These are phyloP conservation scores for Taphrorychus bicolor DNA, from an alignment of 2,888 invertebrate species.

Conservation along the genomic window DNA sequence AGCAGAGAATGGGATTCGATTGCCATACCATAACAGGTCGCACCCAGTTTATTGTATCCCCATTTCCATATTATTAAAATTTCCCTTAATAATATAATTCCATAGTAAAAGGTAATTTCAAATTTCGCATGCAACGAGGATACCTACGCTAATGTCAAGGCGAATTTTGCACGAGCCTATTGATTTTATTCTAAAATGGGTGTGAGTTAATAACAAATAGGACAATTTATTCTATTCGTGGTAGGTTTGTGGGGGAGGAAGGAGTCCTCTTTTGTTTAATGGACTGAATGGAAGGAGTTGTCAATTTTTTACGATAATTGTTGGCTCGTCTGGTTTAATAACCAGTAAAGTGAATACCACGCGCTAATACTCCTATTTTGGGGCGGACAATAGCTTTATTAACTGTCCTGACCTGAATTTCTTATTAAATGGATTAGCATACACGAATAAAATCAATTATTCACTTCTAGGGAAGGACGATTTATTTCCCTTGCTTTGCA, in stretches of 20 bases:
- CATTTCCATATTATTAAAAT: neutral
- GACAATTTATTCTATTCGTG: neutral
- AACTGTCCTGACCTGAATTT: constrained; percentile 1
- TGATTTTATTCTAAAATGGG: constrained; percentile 9
- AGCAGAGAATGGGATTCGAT: neutral
- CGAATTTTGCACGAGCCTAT: constrained; percentile 13
- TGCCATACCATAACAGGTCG: neutral
- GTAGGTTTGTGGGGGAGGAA: neutral
- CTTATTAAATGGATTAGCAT: constrained; percentile 3
- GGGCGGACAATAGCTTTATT: neutral
- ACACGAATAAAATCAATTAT: neutral
- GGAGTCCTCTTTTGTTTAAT: too few species aligned
- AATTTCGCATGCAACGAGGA: constrained; percentile 3
- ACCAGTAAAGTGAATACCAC: neutral
- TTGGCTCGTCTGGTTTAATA: neutral
- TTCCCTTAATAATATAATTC: neutral
- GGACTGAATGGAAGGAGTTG: too few species aligned
- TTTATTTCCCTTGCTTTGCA: neutral
- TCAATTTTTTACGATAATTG: too few species aligned
- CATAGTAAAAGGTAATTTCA: constrained; percentile 15
- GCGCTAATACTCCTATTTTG: neutral
- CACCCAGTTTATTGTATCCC: neutral
- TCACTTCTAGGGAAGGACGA: neutral
- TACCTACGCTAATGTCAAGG: constrained; percentile 19
- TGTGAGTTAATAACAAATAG: neutral